Percentiles rank a stretch among this genome's conserved stretches.
phyloP scores from a whole-genome alignment of 2,888 invertebrate genomes.

The Noctua janthina region DNA sequence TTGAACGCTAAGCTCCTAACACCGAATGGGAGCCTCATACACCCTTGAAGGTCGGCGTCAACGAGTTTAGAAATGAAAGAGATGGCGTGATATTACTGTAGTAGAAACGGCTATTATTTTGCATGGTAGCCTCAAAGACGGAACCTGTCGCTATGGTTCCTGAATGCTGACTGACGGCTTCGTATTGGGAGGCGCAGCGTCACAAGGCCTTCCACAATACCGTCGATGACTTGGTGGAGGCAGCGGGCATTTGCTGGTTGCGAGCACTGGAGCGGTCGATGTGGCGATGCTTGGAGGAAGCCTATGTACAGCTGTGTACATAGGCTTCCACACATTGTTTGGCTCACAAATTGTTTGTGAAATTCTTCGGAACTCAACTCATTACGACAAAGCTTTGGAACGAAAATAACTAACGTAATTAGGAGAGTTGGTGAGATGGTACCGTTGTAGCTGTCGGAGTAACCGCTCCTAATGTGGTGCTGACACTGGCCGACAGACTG shows the following conservation, averaged over 20 bases:
- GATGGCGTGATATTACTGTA: background rate
- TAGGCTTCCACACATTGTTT: no score
- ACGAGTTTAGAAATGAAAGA: slow-evolving; percentile 3
- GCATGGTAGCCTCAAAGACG: background rate
- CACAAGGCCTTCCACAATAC: background rate
- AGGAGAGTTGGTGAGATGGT: slow-evolving; percentile 20
- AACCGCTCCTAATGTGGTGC: background rate
- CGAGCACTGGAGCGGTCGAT: no score
- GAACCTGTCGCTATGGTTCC: background rate
- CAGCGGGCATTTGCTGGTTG: no score
- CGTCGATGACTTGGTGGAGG: background rate
- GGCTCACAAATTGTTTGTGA: slow-evolving; percentile 23
- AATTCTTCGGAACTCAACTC: slow-evolving; percentile 19
- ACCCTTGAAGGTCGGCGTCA: slow-evolving; percentile 22
- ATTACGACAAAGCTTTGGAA: slow-evolving; percentile 30
- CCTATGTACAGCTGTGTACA: no score
- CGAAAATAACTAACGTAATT: slow-evolving; percentile 37
- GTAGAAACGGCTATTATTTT: background rate
- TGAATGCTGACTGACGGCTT: background rate
- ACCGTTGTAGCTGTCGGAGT: slow-evolving; percentile 1
- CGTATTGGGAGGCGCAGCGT: background rate
- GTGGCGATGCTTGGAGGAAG: no score
- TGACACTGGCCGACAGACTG: background rate
- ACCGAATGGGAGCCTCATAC: slow-evolving; percentile 17
- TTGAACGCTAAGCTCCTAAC: slow-evolving; percentile 35